These are phyloP conservation scores for Streblospio benedicti DNA, from an alignment of 1,140 invertebrate species.

Conservation along the genomic window DNA sequence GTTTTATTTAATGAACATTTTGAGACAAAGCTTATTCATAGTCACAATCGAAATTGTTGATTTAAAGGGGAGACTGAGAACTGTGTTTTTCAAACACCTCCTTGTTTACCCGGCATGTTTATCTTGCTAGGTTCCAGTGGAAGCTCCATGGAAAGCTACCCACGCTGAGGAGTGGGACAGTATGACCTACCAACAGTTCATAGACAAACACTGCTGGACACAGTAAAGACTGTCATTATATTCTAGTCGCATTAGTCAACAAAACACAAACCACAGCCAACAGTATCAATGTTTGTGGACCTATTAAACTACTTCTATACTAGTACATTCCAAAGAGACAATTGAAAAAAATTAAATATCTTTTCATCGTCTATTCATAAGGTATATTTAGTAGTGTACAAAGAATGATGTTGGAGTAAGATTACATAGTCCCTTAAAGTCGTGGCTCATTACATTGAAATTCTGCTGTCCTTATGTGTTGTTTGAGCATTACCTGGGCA, in stretches of 20 bases:
- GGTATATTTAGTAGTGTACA: too few relatives aligned
- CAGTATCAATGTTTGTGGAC: not conserved
- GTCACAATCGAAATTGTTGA: too few relatives aligned
- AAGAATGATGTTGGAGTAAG: too few relatives aligned
- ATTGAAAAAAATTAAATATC: not conserved
- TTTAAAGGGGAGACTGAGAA: too few relatives aligned
- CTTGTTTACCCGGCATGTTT: not conserved
- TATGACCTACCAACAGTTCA: constrained; percentile 42
- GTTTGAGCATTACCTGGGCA: constrained; percentile 33
- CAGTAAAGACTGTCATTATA: constrained; percentile 28
- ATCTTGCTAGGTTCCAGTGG: constrained; percentile 35
- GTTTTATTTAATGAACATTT: too few relatives aligned
- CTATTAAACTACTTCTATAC: not conserved
- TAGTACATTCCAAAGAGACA: not conserved
- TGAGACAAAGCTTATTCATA: too few relatives aligned
- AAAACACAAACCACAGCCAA: not conserved
- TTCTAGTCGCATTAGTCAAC: not conserved
- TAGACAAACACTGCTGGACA: constrained; percentile 41
- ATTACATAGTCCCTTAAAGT: too few relatives aligned
- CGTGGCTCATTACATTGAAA: not conserved
- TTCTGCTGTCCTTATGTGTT: not conserved
- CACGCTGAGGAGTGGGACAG: constrained; percentile 44
- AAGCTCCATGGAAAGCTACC: constrained; percentile 44
- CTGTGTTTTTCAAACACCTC: too few relatives aligned
- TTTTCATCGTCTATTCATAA: too few relatives aligned